Evolutionary conservation across 2,888 invertebrate species (phyloP), one percentile per base, ranked within the genome.

Genomic region (Torymus auratus): DNA sequence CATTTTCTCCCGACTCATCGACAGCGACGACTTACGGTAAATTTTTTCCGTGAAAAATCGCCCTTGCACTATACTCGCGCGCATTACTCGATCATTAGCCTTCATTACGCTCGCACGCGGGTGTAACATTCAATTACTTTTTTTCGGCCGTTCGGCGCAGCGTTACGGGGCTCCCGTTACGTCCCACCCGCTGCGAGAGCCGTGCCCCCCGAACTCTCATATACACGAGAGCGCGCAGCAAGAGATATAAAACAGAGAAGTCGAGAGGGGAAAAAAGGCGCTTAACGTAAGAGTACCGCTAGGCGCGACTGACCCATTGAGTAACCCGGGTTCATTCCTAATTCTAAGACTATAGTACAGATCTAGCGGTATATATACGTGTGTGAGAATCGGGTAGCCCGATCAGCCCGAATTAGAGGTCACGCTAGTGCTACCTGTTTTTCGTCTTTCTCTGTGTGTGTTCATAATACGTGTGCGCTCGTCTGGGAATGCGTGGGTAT

Each of bases 41-140:
- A 73, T 56, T 55, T 55, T 62, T 55, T 53, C 20, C 62, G 5
- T 50, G 60, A 71, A 71, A 62, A 62, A 50, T 71, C 52, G 61
- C 5, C 55, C 41, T 56, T 13, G n/a, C 58, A 13, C 41, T 11
- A n/a, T 12, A 56, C 13, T 4, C 65, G 52, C 67, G 10, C 10
- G 13, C 11, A 70, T n/a, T 2, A 50, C n/a, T 20, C 64, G 65
- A 20, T 28, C 55, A 65, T 73, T 56, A 73, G 50, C 13, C 65
- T 65, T 56, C 64, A 73, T 73, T 73, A 73, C 55, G 7, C 41
- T 2, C 14, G 3, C 20, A n/a, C 52, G 55, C 62, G 64, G 74
- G 65, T 64, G 64, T 74, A 74, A 74, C 67, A 74, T 67, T 74
- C 74, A 74, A 74, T 74, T 74, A 74, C 64, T 73, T 28, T 55